Conservation (phyloP, 2,113 vertebrate species). For the Pachycephala philippinensis region DNA sequence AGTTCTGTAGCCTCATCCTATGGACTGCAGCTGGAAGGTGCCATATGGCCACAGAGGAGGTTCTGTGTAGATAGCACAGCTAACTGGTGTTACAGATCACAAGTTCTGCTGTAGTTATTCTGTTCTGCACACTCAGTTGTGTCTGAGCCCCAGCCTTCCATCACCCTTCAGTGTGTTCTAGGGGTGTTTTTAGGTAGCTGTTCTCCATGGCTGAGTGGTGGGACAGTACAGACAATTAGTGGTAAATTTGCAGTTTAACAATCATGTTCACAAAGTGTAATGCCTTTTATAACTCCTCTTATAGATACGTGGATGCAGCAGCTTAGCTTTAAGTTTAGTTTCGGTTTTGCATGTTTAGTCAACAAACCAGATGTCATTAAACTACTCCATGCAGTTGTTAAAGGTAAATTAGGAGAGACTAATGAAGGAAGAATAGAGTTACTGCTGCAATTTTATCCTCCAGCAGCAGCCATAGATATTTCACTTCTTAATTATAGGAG, state of each 20-base stretch:
- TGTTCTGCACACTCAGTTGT: background rate
- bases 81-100: background rate
- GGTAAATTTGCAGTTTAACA: background rate
- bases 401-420: background rate
- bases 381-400: background rate
- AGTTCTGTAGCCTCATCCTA: fast-evolving
- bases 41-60: background rate
- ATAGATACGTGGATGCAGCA: fast-evolving
- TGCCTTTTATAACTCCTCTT: background rate
- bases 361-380: background rate
- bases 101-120: background rate
- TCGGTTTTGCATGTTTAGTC: background rate
- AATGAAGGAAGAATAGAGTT: background rate
- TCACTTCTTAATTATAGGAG: background rate
- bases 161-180: background rate
- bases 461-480: background rate
- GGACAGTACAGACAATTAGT: background rate
- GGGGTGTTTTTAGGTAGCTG: background rate
- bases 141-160: background rate
- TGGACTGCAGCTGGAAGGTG: background rate
- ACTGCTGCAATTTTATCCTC: background rate
- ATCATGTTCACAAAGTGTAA: background rate
- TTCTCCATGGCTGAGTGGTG: fast-evolving
- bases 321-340: background rate
- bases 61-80: background rate